Evolutionary conservation across 2,888 invertebrate species (phyloP).

Genomic region (Lycia hirtaria): DNA sequence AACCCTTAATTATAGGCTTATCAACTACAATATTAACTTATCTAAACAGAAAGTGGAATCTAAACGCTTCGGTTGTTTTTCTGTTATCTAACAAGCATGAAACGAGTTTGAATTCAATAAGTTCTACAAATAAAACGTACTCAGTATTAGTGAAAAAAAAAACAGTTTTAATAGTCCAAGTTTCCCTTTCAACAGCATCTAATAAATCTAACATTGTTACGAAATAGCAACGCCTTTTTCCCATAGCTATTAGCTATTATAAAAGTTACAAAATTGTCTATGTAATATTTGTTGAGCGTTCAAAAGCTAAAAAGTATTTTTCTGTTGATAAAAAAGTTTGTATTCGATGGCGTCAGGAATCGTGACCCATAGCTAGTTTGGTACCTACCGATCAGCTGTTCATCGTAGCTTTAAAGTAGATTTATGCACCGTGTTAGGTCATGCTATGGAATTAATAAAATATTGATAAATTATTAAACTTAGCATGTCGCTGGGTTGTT

Average conservation of each 20-base stretch:
- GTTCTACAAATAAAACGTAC: too few species aligned
- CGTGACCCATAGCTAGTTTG: slow-evolving; percentile 45
- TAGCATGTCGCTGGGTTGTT: too few species aligned
- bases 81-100: too few species aligned
- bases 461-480: too few species aligned
- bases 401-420: slow-evolving; percentile 34
- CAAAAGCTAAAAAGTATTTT: slow-evolving; percentile 11
- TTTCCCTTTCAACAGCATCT: background rate
- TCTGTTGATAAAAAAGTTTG: slow-evolving; percentile 31
- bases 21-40: too few species aligned
- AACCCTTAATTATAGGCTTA: too few species aligned
- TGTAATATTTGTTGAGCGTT: background rate
- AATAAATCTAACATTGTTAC: background rate
- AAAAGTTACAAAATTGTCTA: background rate
- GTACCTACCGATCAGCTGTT: slow-evolving; percentile 30
- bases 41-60: too few species aligned
- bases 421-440: background rate
- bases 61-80: too few species aligned
- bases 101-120: too few species aligned
- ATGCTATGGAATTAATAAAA: background rate
- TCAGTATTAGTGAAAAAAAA: too few species aligned
- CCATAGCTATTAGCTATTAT: background rate
- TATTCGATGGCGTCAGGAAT: slow-evolving; percentile 47
- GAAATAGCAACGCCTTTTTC: background rate
- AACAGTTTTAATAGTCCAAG: background rate